Base-by-base conservation (phyloP, 37 sponge, comb jelly and placozoan genomes). In the Petrosia ficiformis region DNA sequence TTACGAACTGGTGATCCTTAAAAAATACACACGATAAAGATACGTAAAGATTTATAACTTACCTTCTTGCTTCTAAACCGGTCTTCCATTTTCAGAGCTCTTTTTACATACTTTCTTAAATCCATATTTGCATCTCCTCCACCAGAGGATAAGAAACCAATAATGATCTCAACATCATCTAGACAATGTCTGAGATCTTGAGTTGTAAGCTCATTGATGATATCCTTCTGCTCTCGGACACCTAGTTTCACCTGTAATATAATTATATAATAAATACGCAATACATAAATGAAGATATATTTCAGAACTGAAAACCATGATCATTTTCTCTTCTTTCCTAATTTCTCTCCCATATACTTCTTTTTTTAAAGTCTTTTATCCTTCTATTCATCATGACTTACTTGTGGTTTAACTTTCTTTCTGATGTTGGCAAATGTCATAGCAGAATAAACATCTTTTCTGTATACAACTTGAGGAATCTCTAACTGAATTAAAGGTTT, bases 401-500 rank as follows among this genome's bases (percentile, higher is more conserved):
- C 63, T 29, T 61, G 63, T 26, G 63, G 63, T 61, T 11, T 5
- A 6, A 88, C 88, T 19, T 82, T 88, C 61, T 67, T 82, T 39
- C 88, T 77, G 31, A 88, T 68, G n/a, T 58, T 77, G 6, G 59
- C 79, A 73, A 88, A 88, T 24, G 56, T 73, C 32, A 22, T 74
- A 68, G 69, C 82, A 31, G 73, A 73, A 41, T 82, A 77, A 40
- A 72, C 73, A 56, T 88, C 88, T 36, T 77, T 73, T 34, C 74
- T 56, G 39, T 82, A 88, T 14, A 64, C 78, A 29, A 88, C 88
- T 43, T 78, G 78, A 44, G 83, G 88, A 40, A 82, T 78, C 30
- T 88, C 83, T 32, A 87, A 67, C 33, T 79, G 63, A 22, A 85
- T 77, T 33, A 38, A 31, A 26, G 93, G 89, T 41, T 88, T 88